Evolutionary conservation across 2,113 vertebrate genomes (phyloP), one percentile per base, ranked within the genome.

Genomic region (Daphoenositta chrysoptera): DNA sequence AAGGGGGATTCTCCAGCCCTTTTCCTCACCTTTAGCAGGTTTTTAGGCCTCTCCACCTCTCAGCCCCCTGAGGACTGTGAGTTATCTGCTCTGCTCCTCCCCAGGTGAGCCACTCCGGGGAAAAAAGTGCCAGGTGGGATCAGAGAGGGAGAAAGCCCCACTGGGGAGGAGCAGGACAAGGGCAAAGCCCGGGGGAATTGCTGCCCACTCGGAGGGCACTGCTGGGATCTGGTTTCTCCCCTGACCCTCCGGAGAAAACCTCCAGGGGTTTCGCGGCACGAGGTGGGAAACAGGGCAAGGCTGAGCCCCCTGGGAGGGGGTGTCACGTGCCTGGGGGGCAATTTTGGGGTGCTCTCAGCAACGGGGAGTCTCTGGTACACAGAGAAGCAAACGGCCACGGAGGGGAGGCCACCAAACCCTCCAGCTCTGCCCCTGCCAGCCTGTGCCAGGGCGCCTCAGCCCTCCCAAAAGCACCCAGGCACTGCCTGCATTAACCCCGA

Each of bases 321-420:
- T 26, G 37, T 35, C 13, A 18, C 14, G 1, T 4, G 7, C 11
- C 31, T 3, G 5, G 17, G 56, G 40, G 40, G 15, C 4, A 54
- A 1, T 57, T 87, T 69, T 64, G 45, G 64, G 57, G 15, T 65
- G 44, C 23, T 64, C 15, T 10, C 6, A 3, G 1, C 7, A 1
- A 15, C 0, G 0, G 17, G 57, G 17, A 50, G 35, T 12, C 37
- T 65, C 15, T 61, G 66, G 22, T 17, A 22, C 0, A 7, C 60
- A 39, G 6, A 50, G 40, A 65, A 51, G 10, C 27, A 17, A 73
- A 60, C 0, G 0, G 15, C 6, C 2, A 22, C 0, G 3, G 5
- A 33, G 40, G 56, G 27, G 18, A 45, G 58, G 14, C 13, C 45
- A 30, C 33, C 13, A 9, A 57, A 1, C 3, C 47, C 51, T 22